Base-by-base conservation (phyloP, 1,140 invertebrate genomes). In the Lerema accius region DNA sequence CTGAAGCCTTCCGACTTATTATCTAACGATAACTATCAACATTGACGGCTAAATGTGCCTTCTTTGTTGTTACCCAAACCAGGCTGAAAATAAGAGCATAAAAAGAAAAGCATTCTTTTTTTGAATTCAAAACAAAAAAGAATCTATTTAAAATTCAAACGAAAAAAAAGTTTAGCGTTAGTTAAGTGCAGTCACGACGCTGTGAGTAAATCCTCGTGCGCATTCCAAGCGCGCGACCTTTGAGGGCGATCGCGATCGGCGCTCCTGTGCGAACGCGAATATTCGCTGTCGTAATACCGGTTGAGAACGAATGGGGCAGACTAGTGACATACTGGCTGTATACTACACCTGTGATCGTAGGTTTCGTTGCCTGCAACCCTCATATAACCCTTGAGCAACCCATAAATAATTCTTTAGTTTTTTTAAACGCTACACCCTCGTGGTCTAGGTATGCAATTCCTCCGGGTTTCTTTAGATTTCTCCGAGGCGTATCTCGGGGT, bases 231-330 rank as follows among this genome's bases (percentile, higher is more conserved):
- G 17, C 45, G 19, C 46, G 46, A 49, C 46, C 46, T 49, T 49
- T 49, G 46, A 32, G 46, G 46, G 46, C 46, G 46, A 49, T 49
- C 19, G 19, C 23, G 46, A 49, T 49, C 46, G 46, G 23, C 46
- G 46, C 46, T 49, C 23, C 45, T 4, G 45, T 15, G 46, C 46
- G 46, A 26, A 11, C 19, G 19, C 46, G 28, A 49, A 49, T 14
- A 16, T 49, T 49, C 46, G 46, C 13, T 49, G 46, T 49, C 46
- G 46, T 49, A 49, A 49, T 49, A 49, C 46, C 46, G 46, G 46
- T 49, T 49, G 26, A 11, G 26, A 35, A 49, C 46, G 46, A 16
- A 11, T 11, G 35, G 35, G 35, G 4, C 46, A n/a, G 46, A 49
- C 14, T 49, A 6, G 26, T 49, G 46, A 49, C 46, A 49, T 35